A percentile compares a stretch with the other conserved stretches of the same genome.
Conservation (phyloP, 2,888 invertebrate species). For the Rhaphigaster nebulosa region DNA sequence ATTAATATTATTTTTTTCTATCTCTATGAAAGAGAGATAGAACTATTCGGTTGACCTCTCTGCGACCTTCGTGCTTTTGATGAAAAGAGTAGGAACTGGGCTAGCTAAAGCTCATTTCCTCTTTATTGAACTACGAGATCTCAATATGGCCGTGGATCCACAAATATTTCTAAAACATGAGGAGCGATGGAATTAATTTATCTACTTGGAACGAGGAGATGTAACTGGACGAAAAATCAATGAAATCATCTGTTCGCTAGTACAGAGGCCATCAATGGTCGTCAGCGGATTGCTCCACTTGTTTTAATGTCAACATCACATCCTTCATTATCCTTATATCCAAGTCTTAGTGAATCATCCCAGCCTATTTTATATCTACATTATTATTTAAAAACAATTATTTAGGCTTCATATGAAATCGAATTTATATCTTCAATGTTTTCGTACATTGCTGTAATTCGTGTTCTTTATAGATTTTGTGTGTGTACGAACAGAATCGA, state of each 20-base stretch:
- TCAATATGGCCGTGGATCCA: neutral
- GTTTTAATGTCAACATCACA: neutral
- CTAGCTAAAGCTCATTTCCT: neutral
- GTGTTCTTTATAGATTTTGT: neutral
- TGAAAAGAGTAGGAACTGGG: constrained; percentile 14
- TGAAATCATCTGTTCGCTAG: neutral
- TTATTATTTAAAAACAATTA: too few species aligned
- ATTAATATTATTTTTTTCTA: neutral
- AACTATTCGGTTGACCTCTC: neutral
- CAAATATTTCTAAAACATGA: neutral
- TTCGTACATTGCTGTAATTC: neutral
- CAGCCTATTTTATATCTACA: too few species aligned
- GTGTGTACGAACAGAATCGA: neutral
- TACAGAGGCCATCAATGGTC: neutral
- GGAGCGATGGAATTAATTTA: neutral
- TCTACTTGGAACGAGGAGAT: neutral
- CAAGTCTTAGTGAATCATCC: too few species aligned
- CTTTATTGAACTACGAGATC: neutral
- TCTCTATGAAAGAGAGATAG: neutral
- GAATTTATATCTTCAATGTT: neutral
- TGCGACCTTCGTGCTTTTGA: neutral
- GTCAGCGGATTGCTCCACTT: neutral
- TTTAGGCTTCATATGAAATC: too few species aligned
- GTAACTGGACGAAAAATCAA: neutral
- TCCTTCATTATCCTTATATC: neutral